These are phyloP conservation scores for Drosophila triauraria DNA, from an alignment of 1,140 invertebrate species.

Conservation along the genomic window DNA sequence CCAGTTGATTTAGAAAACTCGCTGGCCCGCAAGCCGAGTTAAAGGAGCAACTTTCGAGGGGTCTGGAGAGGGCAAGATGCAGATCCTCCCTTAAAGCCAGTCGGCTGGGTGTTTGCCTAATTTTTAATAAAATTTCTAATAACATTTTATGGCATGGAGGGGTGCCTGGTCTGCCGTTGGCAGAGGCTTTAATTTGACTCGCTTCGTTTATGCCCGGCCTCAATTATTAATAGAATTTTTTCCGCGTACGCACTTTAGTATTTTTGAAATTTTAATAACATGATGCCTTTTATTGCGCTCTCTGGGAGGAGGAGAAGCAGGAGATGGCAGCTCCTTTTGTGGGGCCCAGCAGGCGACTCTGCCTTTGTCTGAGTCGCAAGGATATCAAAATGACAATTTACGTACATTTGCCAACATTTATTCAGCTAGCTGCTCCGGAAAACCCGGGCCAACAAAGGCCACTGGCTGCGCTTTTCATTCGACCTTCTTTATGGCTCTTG, in stretches of 20 bases:
- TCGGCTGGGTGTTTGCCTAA: constrained; percentile 57
- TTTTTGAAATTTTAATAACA: constrained; percentile 83
- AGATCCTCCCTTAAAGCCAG: constrained; percentile 17
- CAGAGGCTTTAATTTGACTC: constrained; percentile 65
- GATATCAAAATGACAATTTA: constrained; percentile 83
- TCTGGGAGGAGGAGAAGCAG: background rate
- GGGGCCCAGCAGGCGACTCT: constrained; percentile 51
- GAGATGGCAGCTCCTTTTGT: constrained; percentile 9
- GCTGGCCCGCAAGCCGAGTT: constrained; percentile 26
- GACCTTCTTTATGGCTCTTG: constrained; percentile 9
- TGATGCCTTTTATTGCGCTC: constrained; percentile 78
- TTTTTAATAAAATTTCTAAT: constrained; percentile 76
- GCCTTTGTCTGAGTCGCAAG: constrained; percentile 68
- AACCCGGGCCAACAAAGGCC: constrained; percentile 6
- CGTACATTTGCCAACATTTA: constrained; percentile 76
- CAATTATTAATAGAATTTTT: constrained; percentile 82
- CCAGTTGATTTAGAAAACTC: constrained; percentile 66
- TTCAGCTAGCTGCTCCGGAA: constrained; percentile 32
- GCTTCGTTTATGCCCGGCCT: constrained; percentile 51
- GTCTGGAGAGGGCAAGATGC: constrained; percentile 13
- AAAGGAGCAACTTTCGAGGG: constrained; percentile 51
- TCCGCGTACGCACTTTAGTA: constrained; percentile 74
- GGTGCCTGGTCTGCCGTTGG: constrained; percentile 19
- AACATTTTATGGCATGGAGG: constrained; percentile 64
- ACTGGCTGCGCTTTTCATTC: constrained; percentile 32